phyloP scores from a whole-genome alignment of 2,888 invertebrate species.

The Cotesia congregata region DNA sequence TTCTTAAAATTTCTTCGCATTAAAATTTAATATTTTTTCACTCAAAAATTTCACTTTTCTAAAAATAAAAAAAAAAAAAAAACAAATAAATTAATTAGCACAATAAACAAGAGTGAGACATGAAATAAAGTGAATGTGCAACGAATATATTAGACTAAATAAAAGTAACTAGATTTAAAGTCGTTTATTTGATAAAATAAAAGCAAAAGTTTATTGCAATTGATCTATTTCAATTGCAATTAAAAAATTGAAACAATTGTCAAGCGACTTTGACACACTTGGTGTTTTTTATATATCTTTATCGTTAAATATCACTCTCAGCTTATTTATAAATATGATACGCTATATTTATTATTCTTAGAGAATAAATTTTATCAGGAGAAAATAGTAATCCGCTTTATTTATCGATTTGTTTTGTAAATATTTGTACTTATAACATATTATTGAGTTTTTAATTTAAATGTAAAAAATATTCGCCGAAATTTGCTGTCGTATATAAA shows the following conservation, averaged over 20 bases:
- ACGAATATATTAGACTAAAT: conserved; percentile 61
- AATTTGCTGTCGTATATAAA: background rate
- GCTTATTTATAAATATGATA: conserved; percentile 26
- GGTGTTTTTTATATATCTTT: conserved; percentile 47
- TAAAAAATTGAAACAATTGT: conserved; percentile 34
- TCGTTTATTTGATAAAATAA: conserved; percentile 17
- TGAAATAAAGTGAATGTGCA: conserved; percentile 62
- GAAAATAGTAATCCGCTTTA: no score
- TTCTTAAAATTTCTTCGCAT: background rate
- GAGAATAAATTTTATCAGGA: background rate
- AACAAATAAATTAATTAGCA: conserved; percentile 18
- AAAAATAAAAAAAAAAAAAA: no score
- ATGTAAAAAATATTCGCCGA: no score
- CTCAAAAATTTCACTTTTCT: background rate
- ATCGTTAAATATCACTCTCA: conserved; percentile 38
- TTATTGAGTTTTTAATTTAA: no score
- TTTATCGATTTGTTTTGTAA: no score
- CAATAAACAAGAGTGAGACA: conserved; percentile 56
- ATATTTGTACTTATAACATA: no score
- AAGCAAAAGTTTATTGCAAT: conserved; percentile 14
- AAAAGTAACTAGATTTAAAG: conserved; percentile 45
- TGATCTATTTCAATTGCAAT: conserved; percentile 30
- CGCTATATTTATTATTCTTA: background rate
- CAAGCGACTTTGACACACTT: conserved; percentile 42
- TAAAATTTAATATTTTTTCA: background rate